phyloP scores from a whole-genome alignment of 2,113 vertebrate species.

The Myotis yumanensis region DNA sequence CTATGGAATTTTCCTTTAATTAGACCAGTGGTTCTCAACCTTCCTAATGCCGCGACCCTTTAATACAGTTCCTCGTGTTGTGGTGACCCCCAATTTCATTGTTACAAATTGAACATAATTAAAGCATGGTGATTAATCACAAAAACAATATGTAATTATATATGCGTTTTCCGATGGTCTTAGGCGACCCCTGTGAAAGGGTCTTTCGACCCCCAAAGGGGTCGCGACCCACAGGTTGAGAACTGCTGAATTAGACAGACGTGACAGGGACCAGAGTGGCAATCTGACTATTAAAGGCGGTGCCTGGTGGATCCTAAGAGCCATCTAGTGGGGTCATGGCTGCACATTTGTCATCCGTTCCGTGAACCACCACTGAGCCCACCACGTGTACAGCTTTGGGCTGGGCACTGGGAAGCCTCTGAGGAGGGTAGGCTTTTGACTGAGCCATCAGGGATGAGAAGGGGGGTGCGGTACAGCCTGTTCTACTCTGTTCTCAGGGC shows the following conservation, averaged over 20 bases:
- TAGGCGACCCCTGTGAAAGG: too few relatives aligned
- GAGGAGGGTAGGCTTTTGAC: background rate
- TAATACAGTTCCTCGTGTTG: too few relatives aligned
- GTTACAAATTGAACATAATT: too few relatives aligned
- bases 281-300: background rate
- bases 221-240: too few relatives aligned
- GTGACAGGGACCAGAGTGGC: background rate
- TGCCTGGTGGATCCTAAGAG: background rate
- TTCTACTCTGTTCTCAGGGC: background rate
- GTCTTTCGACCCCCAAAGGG: too few relatives aligned
- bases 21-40: background rate
- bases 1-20: background rate
- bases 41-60: too few relatives aligned
- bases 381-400: rapidly evolving
- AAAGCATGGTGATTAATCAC: too few relatives aligned
- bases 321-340: background rate
- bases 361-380: background rate
- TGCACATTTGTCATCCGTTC: background rate
- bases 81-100: too few relatives aligned
- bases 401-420: background rate
- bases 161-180: too few relatives aligned
- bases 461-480: too few relatives aligned
- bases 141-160: too few relatives aligned
- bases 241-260: background rate
- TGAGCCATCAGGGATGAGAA: background rate